These are phyloP conservation scores for Thereva nobilitata DNA, from an alignment of 2,888 invertebrate species.

Conservation along the genomic window DNA sequence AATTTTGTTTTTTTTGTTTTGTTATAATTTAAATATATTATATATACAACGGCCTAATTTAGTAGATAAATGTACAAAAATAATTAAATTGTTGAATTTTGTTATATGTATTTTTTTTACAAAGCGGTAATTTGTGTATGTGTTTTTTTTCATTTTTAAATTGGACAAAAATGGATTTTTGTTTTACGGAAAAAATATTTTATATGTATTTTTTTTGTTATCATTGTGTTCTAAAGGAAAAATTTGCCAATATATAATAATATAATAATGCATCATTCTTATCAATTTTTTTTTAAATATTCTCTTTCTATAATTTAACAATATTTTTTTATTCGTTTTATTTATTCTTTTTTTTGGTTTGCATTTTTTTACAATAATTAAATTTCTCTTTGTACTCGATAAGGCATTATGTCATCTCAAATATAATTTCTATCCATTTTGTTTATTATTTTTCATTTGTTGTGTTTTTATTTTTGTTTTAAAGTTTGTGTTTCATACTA, in stretches of 20 bases:
- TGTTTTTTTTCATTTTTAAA: not conserved
- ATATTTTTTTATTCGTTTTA: not conserved
- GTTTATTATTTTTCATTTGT: slow-evolving; percentile 32
- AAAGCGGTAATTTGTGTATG: not conserved
- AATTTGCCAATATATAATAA: not conserved
- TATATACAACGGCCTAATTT: too few relatives aligned
- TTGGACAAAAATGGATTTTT: not conserved
- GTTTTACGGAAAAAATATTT: not conserved
- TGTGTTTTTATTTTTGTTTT: slow-evolving; percentile 10
- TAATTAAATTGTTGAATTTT: too few relatives aligned
- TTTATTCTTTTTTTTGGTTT: slow-evolving; percentile 18
- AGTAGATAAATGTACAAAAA: too few relatives aligned
- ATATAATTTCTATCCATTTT: slow-evolving; percentile 28
- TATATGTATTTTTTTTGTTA: too few relatives aligned
- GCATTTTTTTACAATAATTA: slow-evolving; percentile 25
- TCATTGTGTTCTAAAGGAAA: too few relatives aligned
- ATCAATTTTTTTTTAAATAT: slow-evolving; percentile 23
- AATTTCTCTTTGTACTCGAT: slow-evolving; percentile 40
- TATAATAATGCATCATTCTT: not conserved
- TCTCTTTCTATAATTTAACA: slow-evolving; percentile 4
- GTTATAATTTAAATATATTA: too few relatives aligned
- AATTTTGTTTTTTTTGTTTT: too few relatives aligned
- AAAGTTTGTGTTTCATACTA: slow-evolving; percentile 12
- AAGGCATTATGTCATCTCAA: slow-evolving; percentile 41
- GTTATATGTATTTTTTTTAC: too few relatives aligned